Evolutionary conservation across 2,888 invertebrate genomes (phyloP), one percentile per base, ranked within the genome.

Genomic region (Lottia scabra): DNA sequence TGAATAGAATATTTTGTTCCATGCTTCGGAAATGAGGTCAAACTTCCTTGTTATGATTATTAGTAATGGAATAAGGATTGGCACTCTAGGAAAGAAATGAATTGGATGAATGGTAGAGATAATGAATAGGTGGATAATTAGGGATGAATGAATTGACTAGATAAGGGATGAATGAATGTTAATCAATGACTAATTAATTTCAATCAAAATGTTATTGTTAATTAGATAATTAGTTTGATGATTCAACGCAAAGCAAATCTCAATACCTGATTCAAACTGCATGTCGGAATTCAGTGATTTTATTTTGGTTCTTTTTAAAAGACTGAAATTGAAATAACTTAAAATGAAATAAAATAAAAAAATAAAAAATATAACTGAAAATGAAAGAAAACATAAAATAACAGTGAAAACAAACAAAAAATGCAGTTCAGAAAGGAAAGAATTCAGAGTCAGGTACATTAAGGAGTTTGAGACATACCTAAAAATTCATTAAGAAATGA

Each of bases 261-360:
- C 19, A 23, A 56, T 56, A 56, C 56, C 56, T 56, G 56, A 56
- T 56, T 56, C 23, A 8, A 56, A 56, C 56, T 56, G 19, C 56
- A 56, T n/a, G 19, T 56, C 12, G 19, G 13, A 43, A 45, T 45
- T n/a, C 26, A 66, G 44, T 26, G 44, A 66, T n/a, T n/a, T 15
- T 64, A 19, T 66, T n/a, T 44, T 45, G 66, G 44, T 30, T 38
- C 26, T 66, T 66, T 43, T 66, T 45, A 66, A 44, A 66, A 68
- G 38, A 62, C 68, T 56, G 62, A 56, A 56, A 62, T 68, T 48
- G 48, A 68, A 68, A 68, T 56, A 62, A 68, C 43, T 30, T 27
- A 68, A 56, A 68, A 48, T 10, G n/a, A 68, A 68, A 68, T 10
- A 68, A 56, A 56, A 56, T 10, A 19, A 56, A 10, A 56, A 56